These are phyloP conservation scores for Chaetura pelagica DNA, from an alignment of 2,113 vertebrate species.

Conservation along the genomic window DNA sequence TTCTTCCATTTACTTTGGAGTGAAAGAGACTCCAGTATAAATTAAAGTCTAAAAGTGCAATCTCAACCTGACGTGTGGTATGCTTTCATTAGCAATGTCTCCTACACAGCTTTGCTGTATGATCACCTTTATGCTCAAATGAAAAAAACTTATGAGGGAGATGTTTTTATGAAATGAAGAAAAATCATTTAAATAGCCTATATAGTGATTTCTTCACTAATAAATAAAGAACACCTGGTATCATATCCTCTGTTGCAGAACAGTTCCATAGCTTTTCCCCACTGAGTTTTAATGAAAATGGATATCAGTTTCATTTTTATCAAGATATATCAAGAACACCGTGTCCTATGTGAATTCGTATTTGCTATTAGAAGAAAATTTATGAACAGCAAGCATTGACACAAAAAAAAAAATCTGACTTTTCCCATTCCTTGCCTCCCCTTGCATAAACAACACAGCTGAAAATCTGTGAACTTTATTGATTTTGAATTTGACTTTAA, in stretches of 20 bases:
- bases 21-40: not conserved
- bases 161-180: not conserved
- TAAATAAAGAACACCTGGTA: not conserved
- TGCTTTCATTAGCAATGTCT: not conserved
- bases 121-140: not conserved
- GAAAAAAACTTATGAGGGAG: not conserved
- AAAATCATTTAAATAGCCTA: not conserved
- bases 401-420: not conserved
- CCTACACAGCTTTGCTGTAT: not conserved
- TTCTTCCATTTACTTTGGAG: not conserved
- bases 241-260: not conserved
- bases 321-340: not conserved
- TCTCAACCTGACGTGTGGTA: not conserved
- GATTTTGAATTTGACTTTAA: not conserved
- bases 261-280: not conserved
- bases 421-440: not conserved
- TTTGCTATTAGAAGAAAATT: not conserved
- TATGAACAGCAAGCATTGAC: not conserved
- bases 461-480: not conserved
- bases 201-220: not conserved
- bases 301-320: slow-evolving; percentile 17
- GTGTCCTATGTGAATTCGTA: not conserved
- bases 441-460: not conserved
- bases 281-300: slow-evolving; percentile 5
- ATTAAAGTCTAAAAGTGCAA: not conserved